phyloP scores from a whole-genome alignment of 2,888 invertebrate genomes.

The Augochlorella aurata region DNA sequence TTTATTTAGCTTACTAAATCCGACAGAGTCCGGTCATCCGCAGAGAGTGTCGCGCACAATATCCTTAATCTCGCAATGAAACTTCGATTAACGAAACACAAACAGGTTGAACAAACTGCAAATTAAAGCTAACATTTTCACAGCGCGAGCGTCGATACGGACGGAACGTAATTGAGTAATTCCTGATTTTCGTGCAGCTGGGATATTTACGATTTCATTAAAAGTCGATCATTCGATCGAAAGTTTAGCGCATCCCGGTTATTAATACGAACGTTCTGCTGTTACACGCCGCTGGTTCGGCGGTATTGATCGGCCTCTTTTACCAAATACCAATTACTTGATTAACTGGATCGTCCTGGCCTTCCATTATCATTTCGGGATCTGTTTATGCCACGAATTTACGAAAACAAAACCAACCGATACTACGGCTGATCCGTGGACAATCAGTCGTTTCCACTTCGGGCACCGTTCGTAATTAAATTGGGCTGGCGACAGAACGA shows the following conservation, averaged over 20 bases:
- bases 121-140: neutral
- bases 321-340: slow-evolving; percentile 27
- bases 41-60: neutral
- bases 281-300: slow-evolving; percentile 8
- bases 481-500: neutral
- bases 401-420: neutral
- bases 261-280: neutral
- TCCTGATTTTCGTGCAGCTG: neutral
- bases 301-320: slow-evolving; percentile 40
- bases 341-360: slow-evolving; percentile 26
- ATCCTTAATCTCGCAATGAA: neutral
- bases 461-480: neutral
- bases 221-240: slow-evolving; percentile 22
- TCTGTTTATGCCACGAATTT: slow-evolving; percentile 17
- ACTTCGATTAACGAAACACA: neutral
- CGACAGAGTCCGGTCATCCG: neutral
- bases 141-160: neutral
- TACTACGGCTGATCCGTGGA: neutral
- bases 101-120: slow-evolving; percentile 2
- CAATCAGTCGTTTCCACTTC: neutral
- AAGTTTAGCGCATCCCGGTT: neutral
- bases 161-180: slow-evolving; percentile 13
- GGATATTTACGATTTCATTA: slow-evolving; percentile 12
- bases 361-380: slow-evolving; percentile 28
- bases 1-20: neutral